Evolutionary conservation across 2,797 vertebrate genomes (phyloP).

Genomic region (Acanthiza pusilla): DNA sequence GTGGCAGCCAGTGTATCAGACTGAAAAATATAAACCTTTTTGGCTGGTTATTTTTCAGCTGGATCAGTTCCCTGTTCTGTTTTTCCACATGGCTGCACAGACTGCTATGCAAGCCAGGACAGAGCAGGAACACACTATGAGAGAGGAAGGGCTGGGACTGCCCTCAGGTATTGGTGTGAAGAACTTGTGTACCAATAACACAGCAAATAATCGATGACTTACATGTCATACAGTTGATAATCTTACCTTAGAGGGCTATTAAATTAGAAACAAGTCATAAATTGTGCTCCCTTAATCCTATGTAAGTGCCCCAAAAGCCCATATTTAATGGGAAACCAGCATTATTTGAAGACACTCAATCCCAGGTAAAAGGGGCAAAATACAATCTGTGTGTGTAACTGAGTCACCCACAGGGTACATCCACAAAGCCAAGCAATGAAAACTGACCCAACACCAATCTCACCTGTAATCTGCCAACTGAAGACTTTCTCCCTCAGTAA

Average conservation of each 20-base stretch:
- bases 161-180: not conserved
- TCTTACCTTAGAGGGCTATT: not conserved
- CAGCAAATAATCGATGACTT: not conserved
- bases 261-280: not conserved
- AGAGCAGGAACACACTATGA: not conserved
- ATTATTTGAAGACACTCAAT: not conserved
- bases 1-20: not conserved
- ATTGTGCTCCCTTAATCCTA: not conserved
- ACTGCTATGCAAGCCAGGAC: not conserved
- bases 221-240: not conserved
- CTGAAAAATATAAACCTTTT: not conserved
- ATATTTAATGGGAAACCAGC: not conserved
- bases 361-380: not conserved
- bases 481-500: not conserved
- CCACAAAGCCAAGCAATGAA: not conserved
- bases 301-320: not conserved
- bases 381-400: rapidly evolving
- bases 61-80: not conserved
- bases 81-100: not conserved
- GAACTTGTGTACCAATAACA: not conserved
- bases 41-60: not conserved
- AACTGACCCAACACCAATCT: not conserved
- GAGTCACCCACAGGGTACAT: not conserved
- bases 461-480: not conserved
- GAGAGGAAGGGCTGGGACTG: not conserved